Evolutionary conservation across 2,888 invertebrate species (phyloP).

Genomic region (Germaria angustata): DNA sequence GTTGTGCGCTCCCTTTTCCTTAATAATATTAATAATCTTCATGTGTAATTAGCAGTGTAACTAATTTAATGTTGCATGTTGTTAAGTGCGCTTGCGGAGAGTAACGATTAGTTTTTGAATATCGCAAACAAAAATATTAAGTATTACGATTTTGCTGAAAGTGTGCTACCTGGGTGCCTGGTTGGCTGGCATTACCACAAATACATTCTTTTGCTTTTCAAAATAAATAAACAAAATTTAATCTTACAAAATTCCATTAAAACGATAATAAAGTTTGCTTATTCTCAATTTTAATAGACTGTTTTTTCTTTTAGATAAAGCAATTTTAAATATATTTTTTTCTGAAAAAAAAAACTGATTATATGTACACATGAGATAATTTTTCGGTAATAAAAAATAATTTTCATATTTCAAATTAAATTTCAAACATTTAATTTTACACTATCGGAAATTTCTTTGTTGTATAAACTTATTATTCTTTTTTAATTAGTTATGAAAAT

Average conservation of each 20-base stretch:
- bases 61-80: too few species aligned
- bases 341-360: neutral
- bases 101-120: too few species aligned
- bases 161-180: too few species aligned
- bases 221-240: neutral
- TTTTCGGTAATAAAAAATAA: neutral
- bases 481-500: neutral
- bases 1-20: too few species aligned
- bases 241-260: constrained; percentile 19
- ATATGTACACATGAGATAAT: neutral
- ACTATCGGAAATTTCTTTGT: neutral
- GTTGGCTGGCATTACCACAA: too few species aligned
- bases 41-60: too few species aligned
- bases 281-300: neutral
- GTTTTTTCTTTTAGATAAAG: neutral
- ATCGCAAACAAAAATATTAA: too few species aligned
- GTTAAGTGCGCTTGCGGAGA: too few species aligned
- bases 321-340: neutral
- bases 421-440: neutral
- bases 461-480: too few species aligned
- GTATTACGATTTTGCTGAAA: too few species aligned
- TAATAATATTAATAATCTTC: too few species aligned
- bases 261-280: constrained; percentile 19
- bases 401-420: neutral
- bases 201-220: neutral